Conservation (phyloP, 2,113 vertebrate genomes). For the Phylloscopus trochiloides region DNA sequence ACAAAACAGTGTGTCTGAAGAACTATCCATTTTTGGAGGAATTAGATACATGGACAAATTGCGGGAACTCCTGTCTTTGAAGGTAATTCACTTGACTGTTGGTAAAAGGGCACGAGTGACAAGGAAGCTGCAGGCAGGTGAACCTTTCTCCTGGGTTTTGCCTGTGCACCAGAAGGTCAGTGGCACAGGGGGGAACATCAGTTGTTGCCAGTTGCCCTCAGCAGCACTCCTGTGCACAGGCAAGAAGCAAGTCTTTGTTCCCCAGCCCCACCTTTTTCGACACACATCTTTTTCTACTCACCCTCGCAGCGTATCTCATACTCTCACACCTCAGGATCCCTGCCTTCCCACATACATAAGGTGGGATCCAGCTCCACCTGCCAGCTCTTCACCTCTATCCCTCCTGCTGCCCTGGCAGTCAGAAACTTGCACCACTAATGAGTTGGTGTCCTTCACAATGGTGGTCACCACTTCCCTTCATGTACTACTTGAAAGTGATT, state of each 20-base stretch:
- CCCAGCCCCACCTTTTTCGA: fast-evolving
- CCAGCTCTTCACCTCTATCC: neutral
- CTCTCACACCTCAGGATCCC: neutral
- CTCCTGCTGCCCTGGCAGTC: neutral
- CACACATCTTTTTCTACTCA: neutral
- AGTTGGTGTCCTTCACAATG: neutral
- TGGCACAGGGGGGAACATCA: fast-evolving
- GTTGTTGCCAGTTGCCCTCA: neutral
- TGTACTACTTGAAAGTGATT: neutral
- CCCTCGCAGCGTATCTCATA: neutral
- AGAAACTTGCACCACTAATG: neutral
- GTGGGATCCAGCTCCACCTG: neutral
- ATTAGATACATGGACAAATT: neutral
- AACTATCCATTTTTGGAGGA: neutral
- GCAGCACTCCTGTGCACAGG: neutral
- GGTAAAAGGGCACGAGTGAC: neutral
- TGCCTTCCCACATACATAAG: neutral
- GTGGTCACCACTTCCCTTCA: neutral
- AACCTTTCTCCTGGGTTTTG: neutral
- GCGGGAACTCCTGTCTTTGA: neutral
- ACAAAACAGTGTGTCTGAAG: neutral
- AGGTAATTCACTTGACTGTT: neutral
- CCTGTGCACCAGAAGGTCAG: neutral
- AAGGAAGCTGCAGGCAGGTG: neutral
- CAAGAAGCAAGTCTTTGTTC: neutral